Evolutionary conservation across 2,113 vertebrate genomes (phyloP), one percentile per base, ranked within the genome.

Genomic region (Pao palembangensis): DNA sequence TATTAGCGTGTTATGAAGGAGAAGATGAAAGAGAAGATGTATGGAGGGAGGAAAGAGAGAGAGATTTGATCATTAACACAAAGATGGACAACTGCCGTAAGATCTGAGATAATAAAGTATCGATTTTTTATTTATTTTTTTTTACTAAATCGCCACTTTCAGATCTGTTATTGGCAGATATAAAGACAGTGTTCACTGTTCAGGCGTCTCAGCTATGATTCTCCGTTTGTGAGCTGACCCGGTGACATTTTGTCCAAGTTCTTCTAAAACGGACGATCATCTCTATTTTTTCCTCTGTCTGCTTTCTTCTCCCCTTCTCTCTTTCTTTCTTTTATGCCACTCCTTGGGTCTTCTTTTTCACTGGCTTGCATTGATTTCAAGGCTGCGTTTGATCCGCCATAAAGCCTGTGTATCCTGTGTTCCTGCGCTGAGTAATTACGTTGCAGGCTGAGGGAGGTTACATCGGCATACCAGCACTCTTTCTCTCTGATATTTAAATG

Each of bases 401-500:
- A 64, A 55, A 63, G 14, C 7, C 21, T 1, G 53, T 50, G 58
- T 48, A 42, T 61, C 57, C 70, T 64, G 64, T 73, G 63, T 69
- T 73, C 2, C 60, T 58, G 38, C 38, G 17, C 51, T 69, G 51
- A 63, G 61, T 69, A 78, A 80, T 83, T 76, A 73, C 60, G 13
- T 53, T 43, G 57, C 70, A 66, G 77, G 66, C 55, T 69, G 62
- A 52, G 71, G 52, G 66, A 74, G 72, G 77, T 68, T 65, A 71
- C 17, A 15, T 49, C 61, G 73, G 65, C 61, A 65, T 54, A 23
- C 47, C 46, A 23, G 49, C 58, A 20, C 61, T 17, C 73, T 59
- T 49, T 55, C 51, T 42, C 70, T 78, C 64, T 78, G 75, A 78
- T 69, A 80, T 78, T 75, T 60, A 76, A 84, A 84, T 78, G 55